Percentiles rank a stretch among this genome's conserved stretches.
phyloP scores from a whole-genome alignment of 2,888 invertebrate genomes.

The Odontothrips loti region DNA sequence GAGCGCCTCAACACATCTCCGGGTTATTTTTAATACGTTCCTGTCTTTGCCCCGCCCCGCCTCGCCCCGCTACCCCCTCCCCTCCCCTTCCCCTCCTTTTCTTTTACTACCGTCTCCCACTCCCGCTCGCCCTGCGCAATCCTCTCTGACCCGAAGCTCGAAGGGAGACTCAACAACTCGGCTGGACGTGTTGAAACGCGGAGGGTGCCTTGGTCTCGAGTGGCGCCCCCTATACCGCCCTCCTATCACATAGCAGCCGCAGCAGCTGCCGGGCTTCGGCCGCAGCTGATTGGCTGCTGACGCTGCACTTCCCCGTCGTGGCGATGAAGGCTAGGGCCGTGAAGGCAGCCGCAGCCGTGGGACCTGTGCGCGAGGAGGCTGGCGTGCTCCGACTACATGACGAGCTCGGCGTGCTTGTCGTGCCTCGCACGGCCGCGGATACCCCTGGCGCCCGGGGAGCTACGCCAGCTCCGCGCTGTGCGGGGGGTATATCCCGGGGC shows the following conservation, averaged over 20 bases:
- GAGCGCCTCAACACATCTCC: slow-evolving; percentile 3
- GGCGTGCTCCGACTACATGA: too few species aligned
- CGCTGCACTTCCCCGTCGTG: too few species aligned
- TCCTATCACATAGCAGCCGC: too few species aligned
- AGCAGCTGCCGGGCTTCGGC: too few species aligned
- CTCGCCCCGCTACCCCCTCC: neutral
- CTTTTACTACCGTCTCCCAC: neutral
- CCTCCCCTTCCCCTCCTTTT: neutral
- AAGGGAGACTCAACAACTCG: neutral
- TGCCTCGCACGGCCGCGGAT: neutral
- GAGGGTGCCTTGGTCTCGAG: neutral
- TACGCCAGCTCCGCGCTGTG: neutral
- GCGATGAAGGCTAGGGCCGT: too few species aligned
- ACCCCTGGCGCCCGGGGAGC: neutral
- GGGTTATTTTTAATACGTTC: slow-evolving; percentile 7
- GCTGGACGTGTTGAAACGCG: neutral
- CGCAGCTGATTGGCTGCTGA: too few species aligned
- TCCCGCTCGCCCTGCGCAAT: neutral
- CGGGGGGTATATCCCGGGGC: too few species aligned
- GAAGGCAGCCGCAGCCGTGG: too few species aligned
- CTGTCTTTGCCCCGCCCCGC: neutral
- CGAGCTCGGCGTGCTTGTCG: too few species aligned
- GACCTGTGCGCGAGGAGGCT: too few species aligned
- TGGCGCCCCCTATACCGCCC: too few species aligned
- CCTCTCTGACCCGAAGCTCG: neutral